Base-by-base conservation (phyloP, 2,113 vertebrate genomes). In the Hippopotamus amphibius region DNA sequence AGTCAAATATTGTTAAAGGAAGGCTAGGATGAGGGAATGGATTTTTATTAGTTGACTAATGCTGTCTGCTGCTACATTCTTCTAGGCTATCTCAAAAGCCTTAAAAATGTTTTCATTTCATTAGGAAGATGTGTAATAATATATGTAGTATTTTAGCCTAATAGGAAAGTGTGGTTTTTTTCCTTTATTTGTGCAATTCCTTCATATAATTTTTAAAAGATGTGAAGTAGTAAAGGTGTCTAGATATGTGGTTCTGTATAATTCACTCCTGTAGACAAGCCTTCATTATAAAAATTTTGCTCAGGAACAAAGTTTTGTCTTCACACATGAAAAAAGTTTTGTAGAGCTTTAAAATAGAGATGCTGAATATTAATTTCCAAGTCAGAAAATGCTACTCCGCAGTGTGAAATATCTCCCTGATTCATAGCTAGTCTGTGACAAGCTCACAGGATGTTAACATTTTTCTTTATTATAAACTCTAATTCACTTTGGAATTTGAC, bases 401-500 rank as follows among this genome's bases (percentile, higher is more conserved):
- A 50, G 55, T 83, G 37, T 84, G 57, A 85, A 88, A 43, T 93
- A 7, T 65, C 57, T 88, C 41, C 7, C 15, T 77, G 50, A 26
- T 85, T 97, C 48, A 72, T 46, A 86, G 61, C 76, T 95, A 22
- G 48, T 88, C 26, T 95, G 57, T 88, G 68, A 57, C 5, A 81
- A 91, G 53, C 63, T 79, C 74, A 68, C 66, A 89, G 46, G 94
- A 46, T 82, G 24, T 93, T 90, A 92, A 77, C 21, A 26, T 55
- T 63, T 71, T 87, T 87, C 87, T 66, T 65, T 66, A 76, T 90
- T 74, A 90, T 14, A 81, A 97, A 95, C 88, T 88, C 9, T 46
- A 80, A 92, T 57, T 97, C 33, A 88, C 50, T 95, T 96, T 91
- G 77, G 26, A 96, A 66, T 88, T 88, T 96, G 94, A 83, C 28